phyloP scores from a whole-genome alignment of 2,888 invertebrate genomes.

The Cybosia mesomella region DNA sequence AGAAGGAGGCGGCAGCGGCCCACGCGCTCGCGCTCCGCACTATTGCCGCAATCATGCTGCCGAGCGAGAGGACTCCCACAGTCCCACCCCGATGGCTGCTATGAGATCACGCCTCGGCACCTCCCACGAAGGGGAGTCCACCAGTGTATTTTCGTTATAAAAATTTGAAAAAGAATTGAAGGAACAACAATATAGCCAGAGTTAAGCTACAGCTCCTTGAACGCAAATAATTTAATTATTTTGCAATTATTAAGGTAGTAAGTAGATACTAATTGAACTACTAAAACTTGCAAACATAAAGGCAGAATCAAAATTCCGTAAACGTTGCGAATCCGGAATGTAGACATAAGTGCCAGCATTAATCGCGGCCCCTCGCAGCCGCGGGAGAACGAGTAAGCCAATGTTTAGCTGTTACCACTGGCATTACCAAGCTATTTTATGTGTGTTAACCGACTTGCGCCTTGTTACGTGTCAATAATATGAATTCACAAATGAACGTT shows the following conservation, averaged over 20 bases:
- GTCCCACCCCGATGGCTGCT: no score
- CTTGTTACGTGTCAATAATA: slow-evolving; percentile 40
- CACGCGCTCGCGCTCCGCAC: no score
- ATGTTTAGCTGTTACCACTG: slow-evolving; percentile 43
- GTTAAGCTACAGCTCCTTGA: neutral
- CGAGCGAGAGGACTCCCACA: no score
- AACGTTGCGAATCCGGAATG: neutral
- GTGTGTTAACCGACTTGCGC: slow-evolving; percentile 37
- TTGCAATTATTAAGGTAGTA: no score
- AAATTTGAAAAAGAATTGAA: neutral
- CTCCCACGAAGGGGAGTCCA: no score
- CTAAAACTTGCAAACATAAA: no score
- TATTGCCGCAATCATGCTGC: no score
- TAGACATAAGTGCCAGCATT: slow-evolving; percentile 39
- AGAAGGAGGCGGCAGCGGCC: no score
- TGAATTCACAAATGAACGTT: slow-evolving; percentile 5
- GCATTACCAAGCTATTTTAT: slow-evolving; percentile 42
- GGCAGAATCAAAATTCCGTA: no score
- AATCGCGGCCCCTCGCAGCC: slow-evolving; percentile 32
- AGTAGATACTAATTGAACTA: no score
- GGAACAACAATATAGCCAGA: neutral
- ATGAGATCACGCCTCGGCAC: no score
- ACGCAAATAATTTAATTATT: no score
- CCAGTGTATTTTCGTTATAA: neutral
- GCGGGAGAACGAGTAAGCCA: slow-evolving; percentile 37